Evolutionary conservation across 1,140 invertebrate genomes (phyloP).

Genomic region (Drosophila kepulauana): DNA sequence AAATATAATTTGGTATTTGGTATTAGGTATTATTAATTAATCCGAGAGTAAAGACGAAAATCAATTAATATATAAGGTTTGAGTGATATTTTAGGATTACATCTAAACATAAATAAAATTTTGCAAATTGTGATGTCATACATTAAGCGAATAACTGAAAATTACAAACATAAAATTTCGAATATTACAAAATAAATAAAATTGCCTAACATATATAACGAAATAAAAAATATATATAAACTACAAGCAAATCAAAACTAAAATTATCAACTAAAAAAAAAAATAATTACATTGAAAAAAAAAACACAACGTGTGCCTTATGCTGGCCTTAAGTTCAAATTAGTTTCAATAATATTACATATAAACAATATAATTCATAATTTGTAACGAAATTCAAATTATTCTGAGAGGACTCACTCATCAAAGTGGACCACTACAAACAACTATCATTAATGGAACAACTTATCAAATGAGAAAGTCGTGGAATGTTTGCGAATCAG

Average conservation of each 20-base stretch:
- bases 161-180: constrained; percentile 25
- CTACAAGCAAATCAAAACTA: constrained; percentile 9
- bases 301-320: constrained; percentile 75
- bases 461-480: neutral
- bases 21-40: neutral
- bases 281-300: constrained; percentile 28
- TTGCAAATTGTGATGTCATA: constrained; percentile 69
- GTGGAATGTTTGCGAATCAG: neutral
- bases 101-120: constrained; percentile 34
- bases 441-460: neutral
- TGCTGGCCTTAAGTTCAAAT: constrained; percentile 78
- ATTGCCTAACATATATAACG: constrained; percentile 21
- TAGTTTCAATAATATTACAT: constrained; percentile 57
- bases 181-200: constrained; percentile 6
- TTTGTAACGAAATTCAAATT: neutral
- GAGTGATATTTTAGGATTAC: constrained; percentile 57
- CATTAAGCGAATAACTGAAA: constrained; percentile 18
- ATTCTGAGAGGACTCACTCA: too few species aligned
- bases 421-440: neutral
- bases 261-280: constrained; percentile 14
- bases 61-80: constrained; percentile 29
- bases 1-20: too few species aligned
- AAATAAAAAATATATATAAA: constrained; percentile 9
- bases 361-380: constrained; percentile 29
- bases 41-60: constrained; percentile 12